Percentiles rank a stretch among this genome's conserved stretches.
Evolutionary conservation across 2,797 vertebrate species (phyloP).

Genomic region (Muscicapa striata): DNA sequence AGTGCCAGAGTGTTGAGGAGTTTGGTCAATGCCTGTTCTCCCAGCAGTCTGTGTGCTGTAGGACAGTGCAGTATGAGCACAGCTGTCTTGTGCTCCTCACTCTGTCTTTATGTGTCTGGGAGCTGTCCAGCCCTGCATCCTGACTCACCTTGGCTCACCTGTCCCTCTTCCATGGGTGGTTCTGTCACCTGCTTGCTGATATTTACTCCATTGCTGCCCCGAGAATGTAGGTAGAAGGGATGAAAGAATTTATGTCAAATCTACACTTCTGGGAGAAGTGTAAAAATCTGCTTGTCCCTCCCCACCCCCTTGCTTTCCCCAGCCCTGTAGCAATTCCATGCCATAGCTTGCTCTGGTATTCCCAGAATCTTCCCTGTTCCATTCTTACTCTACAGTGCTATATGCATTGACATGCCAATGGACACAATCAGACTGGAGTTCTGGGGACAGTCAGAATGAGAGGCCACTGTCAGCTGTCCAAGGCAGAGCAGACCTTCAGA

Average conservation of each 20-base stretch:
- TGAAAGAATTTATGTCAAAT: not conserved
- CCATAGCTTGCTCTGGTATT: not conserved
- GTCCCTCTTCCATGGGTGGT: not conserved
- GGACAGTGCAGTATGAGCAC: not conserved
- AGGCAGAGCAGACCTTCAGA: not conserved
- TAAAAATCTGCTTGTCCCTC: not conserved
- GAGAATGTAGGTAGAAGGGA: not conserved
- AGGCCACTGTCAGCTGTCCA: not conserved
- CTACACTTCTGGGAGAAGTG: not conserved
- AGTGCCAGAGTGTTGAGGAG: not conserved
- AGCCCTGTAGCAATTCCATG: not conserved
- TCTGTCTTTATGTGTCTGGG: not conserved
- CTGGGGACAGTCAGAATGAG: not conserved
- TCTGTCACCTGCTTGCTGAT: not conserved
- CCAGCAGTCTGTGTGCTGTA: not conserved
- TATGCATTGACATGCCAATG: not conserved
- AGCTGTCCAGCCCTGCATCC: not conserved
- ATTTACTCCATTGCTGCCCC: not conserved
- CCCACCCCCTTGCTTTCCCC: not conserved
- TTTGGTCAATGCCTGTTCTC: not conserved
- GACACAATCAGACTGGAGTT: not conserved
- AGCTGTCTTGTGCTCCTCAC: not conserved
- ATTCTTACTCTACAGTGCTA: not conserved
- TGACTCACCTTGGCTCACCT: not conserved
- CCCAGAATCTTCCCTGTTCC: not conserved